phyloP scores from a whole-genome alignment of 2,113 vertebrate genomes.

The Oplegnathus fasciatus region DNA sequence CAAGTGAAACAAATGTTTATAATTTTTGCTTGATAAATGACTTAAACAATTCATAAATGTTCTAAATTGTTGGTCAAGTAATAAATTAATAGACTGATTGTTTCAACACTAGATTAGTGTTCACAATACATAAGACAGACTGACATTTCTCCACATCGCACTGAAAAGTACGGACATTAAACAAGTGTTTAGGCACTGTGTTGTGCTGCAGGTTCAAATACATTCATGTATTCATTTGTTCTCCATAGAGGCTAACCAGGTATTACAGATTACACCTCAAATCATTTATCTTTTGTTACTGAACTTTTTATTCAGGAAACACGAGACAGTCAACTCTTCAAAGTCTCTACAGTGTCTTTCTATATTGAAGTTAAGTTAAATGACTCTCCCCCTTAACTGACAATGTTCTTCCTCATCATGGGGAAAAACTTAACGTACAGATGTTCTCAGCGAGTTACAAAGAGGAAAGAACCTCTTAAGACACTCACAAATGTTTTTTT shows the following conservation, averaged over 20 bases:
- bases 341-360: neutral
- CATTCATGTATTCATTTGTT: neutral
- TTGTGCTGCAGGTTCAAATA: neutral
- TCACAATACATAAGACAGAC: neutral
- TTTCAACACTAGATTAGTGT: too few species aligned
- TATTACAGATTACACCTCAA: neutral
- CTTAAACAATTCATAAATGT: too few species aligned
- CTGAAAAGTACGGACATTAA: neutral
- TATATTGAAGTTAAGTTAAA: neutral
- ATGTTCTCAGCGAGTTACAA: neutral
- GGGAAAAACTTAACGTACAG: neutral
- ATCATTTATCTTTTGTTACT: neutral
- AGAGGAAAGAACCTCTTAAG: neutral
- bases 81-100: neutral
- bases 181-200: neutral
- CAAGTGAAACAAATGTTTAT: neutral
- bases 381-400: neutral
- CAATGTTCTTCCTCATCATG: neutral
- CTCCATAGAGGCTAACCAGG: neutral
- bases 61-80: neutral
- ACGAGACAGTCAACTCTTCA: neutral
- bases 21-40: too few species aligned
- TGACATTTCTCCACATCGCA: neutral
- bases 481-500: neutral
- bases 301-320: neutral